Base-by-base conservation (phyloP, 2,888 invertebrate species). In the Pyrocoelia pectoralis region DNA sequence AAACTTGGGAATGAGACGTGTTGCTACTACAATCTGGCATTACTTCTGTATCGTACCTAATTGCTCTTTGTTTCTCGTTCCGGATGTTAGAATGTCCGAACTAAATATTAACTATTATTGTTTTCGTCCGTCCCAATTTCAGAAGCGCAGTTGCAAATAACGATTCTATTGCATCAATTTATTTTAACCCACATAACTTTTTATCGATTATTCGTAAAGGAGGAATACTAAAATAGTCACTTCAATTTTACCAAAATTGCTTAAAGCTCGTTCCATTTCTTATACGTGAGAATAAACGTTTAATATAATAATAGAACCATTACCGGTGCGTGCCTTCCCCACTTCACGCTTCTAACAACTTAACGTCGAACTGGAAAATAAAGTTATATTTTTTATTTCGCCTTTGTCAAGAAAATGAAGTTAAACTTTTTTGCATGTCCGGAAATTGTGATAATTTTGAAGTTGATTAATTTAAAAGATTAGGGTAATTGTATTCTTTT, bases 251-350 rank as follows among this genome's bases (percentile, higher is more conserved):
- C 41, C 41, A 46, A 15, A 46, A 46, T 18, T 46, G 17, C 18
- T 46, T 6, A 17, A 18, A 18, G 17, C 46, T 18, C 46, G 9
- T 18, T 17, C 10, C 18, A 17, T 8, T 46, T 46, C n/a, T 18
- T 46, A 46, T 46, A 46, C 46, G 46, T 46, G 46, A 15, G 46
- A 46, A 46, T 46, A 17, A 18, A 46, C 17, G 18, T 18, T 46
- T 46, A 46, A 46, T 18, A 46, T 46, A 46, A 46, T 46, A 46
- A 46, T 46, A 46, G 18, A 46, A 17, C 46, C 46, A 46, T 46
- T 46, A 46, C 46, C 46, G 46, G 18, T 46, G 46, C 46, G 46
- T 46, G 46, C 18, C 18, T 46, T 46, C 46, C 17, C 8, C 18
- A 46, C 46, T 46, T 17, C 46, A 17, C 46, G n/a, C 10, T 46